Evolutionary conservation across 2,113 vertebrate genomes (phyloP), one percentile per base, ranked within the genome.

Genomic region (Myanophis thanlyinensis): DNA sequence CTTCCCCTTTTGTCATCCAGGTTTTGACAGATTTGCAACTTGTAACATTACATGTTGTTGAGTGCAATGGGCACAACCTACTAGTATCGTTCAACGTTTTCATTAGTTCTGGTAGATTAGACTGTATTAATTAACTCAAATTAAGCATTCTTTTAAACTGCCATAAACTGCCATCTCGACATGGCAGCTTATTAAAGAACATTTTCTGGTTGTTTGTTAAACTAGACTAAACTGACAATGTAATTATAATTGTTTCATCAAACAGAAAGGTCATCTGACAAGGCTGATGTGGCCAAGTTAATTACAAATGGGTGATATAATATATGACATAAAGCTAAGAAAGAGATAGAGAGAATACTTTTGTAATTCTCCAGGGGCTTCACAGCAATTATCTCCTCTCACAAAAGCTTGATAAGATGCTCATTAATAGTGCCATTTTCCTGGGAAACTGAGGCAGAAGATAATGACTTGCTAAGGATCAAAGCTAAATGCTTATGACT

Each of bases 151-250:
- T 94, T 95, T 90, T 93, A 92, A 95, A 91, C 52, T 91, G 13
- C 62, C 94, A 84, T 44, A 85, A 95, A 91, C 92, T 56, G 95
- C 92, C 93, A 88, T 94, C 89, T 52, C 53, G 35, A 18, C 48
- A 47, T 94, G 92, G 89, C 53, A 94, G 88, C 84, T 92, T 91
- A 94, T 94, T 95, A 95, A 95, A 93, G 93, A 90, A 53, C 91
- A 44, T 97, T 96, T 96, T 93, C 94, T 95, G 93, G 93, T 90
- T 95, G 94, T 94, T 94, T 97, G 90, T 94, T 97, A 92, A 91
- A 94, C 54, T 93, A 92, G 93, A 89, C 56, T 90, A 94, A 94
- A 96, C 95, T 94, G 93, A 95, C 94, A 95, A 30, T 3, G 0
- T 93, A 92, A 93, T 96, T 96, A 92, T 52, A 46, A 96, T 96